Base-by-base conservation (phyloP, 2,888 invertebrate genomes). In the Caenorhabditis sp. region DNA sequence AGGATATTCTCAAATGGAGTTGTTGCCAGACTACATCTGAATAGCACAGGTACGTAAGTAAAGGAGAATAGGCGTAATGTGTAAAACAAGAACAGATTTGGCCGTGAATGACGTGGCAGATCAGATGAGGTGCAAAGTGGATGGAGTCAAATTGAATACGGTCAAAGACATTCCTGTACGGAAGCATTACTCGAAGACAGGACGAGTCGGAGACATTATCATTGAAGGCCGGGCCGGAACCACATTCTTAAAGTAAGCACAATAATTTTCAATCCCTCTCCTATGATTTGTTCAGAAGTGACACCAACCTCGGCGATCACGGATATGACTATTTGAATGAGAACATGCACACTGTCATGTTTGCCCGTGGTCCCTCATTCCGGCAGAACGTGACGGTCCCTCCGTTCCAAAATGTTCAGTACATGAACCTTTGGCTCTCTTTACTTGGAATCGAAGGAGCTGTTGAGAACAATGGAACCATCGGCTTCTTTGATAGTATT, bases 281-380 rank as follows among this genome's bases (percentile, higher is more conserved):
- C 9, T 24, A 11, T 8, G 5, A 7, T 8, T 46, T 27, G 2
- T 65, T 35, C 20, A 56, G 66, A 30, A 80, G 72, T 58, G 77
- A 76, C 39, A 30, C 45, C 5, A 70, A 79, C 8, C 70, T 74
- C 0, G 77, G 80, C 17, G 87, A 87, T 50, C 87, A 87, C 63
- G 87, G 87, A 2, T 87, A 84, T 62, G 87, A 87, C 58, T 86
- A 83, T 45, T 59, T 79, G 20, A 58, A 78, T 20, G 66, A 73
- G 13, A 68, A 66, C n/a, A 86, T 87, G 87, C 83, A 83, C 22
- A 86, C 87, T 0, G 76, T 87, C 11, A 85, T 87, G 81, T 87
- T 87, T 53, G 87, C 85, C 0, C 56, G 85, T 41, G 87, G 87
- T 0, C 87, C 87, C 2, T 78, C 82, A 13, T 83, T 87, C 70